A percentile compares a stretch with the other conserved stretches of the same genome.
These are phyloP conservation scores for Crenuchus spilurus DNA, from an alignment of 2,797 vertebrate species.

Conservation along the genomic window DNA sequence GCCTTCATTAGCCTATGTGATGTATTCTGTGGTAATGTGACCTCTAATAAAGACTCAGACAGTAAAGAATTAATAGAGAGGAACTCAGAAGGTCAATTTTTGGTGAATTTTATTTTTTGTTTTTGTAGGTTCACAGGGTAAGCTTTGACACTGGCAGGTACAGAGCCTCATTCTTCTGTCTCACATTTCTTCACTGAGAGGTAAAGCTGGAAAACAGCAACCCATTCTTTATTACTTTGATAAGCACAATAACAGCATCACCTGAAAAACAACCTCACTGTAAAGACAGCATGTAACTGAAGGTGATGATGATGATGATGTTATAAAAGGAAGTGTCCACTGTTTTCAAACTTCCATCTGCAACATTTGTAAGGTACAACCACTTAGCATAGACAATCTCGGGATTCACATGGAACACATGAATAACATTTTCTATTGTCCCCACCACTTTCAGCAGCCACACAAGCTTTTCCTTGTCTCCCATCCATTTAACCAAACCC, in stretches of 20 bases:
- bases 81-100: slow-evolving; percentile 36
- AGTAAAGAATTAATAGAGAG: slow-evolving; percentile 31
- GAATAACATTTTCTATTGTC: too few species aligned
- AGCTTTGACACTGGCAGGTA: slow-evolving; percentile 32
- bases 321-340: not conserved
- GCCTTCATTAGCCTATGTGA: too few species aligned
- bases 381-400: too few species aligned
- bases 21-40: too few species aligned
- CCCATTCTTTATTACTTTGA: slow-evolving; percentile 44
- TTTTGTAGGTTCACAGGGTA: slow-evolving; percentile 46
- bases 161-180: slow-evolving; percentile 39
- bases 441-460: too few species aligned
- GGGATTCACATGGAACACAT: too few species aligned
- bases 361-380: too few species aligned
- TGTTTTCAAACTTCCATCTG: too few species aligned
- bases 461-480: too few species aligned
- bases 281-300: too few species aligned
- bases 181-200: slow-evolving; percentile 48
- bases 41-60: slow-evolving; percentile 2
- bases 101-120: slow-evolving; percentile 50
- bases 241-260: not conserved
- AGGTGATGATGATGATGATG: not conserved
- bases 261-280: not conserved
- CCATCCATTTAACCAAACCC: too few species aligned
- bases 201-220: slow-evolving; percentile 56